Evolutionary conservation across 2,113 vertebrate species (phyloP).

Genomic region (Pygoscelis antarcticus): DNA sequence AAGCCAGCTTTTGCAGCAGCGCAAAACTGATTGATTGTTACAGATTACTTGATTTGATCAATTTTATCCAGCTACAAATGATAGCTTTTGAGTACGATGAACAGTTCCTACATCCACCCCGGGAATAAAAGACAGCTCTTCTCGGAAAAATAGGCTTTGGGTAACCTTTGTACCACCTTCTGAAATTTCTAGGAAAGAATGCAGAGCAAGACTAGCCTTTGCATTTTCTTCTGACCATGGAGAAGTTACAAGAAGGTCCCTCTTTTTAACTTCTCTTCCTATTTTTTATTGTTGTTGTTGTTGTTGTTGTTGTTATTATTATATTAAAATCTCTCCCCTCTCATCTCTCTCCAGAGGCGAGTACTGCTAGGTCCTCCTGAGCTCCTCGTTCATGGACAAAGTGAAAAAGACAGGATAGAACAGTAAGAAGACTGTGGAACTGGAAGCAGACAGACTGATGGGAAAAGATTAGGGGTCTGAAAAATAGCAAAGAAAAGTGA

Average conservation of each 20-base stretch:
- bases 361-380: neutral
- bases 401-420: neutral
- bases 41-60: neutral
- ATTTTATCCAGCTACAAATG: neutral
- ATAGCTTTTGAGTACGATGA: neutral
- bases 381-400: neutral
- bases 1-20: neutral
- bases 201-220: neutral
- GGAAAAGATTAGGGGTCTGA: neutral
- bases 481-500: neutral
- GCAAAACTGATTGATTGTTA: neutral
- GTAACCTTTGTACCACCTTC: neutral
- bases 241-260: neutral
- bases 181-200: neutral
- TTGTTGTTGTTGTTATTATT: neutral
- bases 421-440: neutral
- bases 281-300: neutral
- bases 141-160: neutral
- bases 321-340: neutral
- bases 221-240: neutral
- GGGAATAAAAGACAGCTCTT: neutral
- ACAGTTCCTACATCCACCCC: neutral
- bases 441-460: neutral
- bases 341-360: neutral
- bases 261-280: neutral